phyloP scores from a whole-genome alignment of 2,113 vertebrate genomes.

The Corythaixoides concolor region DNA sequence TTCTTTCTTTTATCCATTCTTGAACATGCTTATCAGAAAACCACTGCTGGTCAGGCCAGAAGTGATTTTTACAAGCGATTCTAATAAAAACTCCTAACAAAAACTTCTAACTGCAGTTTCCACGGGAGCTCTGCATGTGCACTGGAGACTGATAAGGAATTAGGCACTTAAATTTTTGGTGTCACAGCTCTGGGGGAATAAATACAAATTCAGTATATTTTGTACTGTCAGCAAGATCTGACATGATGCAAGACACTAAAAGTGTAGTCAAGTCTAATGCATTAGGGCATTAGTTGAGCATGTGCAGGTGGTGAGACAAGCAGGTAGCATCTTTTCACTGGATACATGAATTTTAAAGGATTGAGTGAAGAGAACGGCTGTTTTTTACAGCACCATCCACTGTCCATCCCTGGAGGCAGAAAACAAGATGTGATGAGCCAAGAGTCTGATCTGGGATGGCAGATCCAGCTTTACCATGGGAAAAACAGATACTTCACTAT shows the following conservation, averaged over 20 bases:
- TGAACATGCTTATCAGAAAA: background rate
- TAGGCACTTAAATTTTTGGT: background rate
- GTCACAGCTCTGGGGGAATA: background rate
- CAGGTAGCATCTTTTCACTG: background rate
- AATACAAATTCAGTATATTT: background rate
- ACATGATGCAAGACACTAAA: background rate
- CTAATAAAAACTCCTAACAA: background rate
- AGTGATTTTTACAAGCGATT: background rate
- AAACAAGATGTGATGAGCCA: constrained; percentile 29
- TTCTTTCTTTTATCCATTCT: background rate
- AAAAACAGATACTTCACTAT: constrained; percentile 37
- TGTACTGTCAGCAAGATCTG: background rate
- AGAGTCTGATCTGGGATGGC: constrained; percentile 14
- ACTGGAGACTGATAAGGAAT: background rate
- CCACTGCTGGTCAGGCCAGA: background rate
- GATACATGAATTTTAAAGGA: background rate
- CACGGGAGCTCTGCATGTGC: background rate
- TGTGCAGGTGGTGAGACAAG: background rate
- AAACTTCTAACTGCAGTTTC: background rate
- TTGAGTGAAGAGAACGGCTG: background rate
- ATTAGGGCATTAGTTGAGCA: background rate
- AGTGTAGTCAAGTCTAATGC: background rate
- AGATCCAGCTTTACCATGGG: constrained; percentile 30
- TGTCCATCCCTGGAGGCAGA: constrained; percentile 18
- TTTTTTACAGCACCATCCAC: background rate